These are phyloP conservation scores for Oopsacas minuta DNA, from an alignment of 37 sponge, comb jelly and placozoan genomes.

Conservation along the genomic window DNA sequence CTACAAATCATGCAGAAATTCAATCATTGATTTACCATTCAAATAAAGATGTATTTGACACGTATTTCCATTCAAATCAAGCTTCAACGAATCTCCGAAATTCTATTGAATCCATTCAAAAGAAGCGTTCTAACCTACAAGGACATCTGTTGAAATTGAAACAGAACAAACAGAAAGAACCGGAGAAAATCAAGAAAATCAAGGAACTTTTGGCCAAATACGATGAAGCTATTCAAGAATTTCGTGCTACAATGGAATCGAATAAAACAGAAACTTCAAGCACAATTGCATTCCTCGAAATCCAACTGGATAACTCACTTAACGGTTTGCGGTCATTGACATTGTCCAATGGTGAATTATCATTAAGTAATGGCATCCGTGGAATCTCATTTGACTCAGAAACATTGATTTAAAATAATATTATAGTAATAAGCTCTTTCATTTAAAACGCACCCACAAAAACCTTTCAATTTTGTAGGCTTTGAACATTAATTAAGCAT, in stretches of 20 bases:
- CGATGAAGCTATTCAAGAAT: constrained; percentile 14
- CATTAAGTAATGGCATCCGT: not conserved
- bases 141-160: not conserved
- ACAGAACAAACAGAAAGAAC: not conserved
- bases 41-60: constrained; percentile 7
- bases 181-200: not conserved
- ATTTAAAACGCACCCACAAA: not conserved
- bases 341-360: not conserved
- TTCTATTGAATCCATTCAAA: not conserved
- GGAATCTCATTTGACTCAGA: not conserved
- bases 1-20: not conserved
- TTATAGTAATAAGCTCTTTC: not conserved
- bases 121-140: not conserved
- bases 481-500: not conserved
- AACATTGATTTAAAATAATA: not conserved
- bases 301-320: not conserved
- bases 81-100: not conserved
- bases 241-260: not conserved
- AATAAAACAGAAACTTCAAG: not conserved
- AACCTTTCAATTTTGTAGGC: not conserved
- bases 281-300: not conserved
- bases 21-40: not conserved
- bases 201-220: not conserved
- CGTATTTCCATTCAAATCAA: not conserved
- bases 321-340: not conserved